These are phyloP conservation scores for Anguilla rostrata DNA, from an alignment of 2,113 vertebrate species.

Conservation along the genomic window DNA sequence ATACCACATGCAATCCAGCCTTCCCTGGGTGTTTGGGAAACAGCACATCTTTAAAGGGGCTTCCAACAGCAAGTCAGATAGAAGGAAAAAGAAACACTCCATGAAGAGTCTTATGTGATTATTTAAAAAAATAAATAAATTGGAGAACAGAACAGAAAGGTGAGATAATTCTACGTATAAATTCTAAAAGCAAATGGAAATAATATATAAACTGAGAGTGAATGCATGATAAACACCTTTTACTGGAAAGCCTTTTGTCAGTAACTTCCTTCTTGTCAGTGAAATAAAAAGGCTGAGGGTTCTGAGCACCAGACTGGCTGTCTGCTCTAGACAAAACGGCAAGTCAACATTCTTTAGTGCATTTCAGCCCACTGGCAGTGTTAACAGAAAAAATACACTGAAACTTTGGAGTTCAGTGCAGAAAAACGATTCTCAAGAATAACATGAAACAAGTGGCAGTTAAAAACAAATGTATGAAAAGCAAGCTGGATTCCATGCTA, in stretches of 20 bases:
- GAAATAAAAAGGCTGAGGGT: background rate
- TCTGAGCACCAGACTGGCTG: background rate
- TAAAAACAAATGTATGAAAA: background rate
- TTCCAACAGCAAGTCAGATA: background rate
- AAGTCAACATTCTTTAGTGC: background rate
- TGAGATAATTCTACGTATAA: too few species aligned
- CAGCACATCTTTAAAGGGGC: background rate
- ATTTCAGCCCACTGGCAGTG: background rate
- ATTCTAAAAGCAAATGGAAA: too few species aligned
- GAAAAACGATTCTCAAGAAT: background rate
- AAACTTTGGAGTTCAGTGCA: background rate
- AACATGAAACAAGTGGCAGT: background rate
- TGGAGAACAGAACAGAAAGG: too few species aligned
- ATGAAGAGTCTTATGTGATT: background rate
- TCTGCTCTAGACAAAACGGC: background rate
- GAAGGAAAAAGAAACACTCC: background rate
- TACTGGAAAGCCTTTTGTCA: background rate
- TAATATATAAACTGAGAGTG: background rate
- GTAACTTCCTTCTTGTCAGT: background rate
- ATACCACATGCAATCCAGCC: too few species aligned
- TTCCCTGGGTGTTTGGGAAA: too few species aligned
- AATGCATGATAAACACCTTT: background rate
- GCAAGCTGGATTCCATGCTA: background rate
- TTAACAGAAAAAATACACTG: background rate
- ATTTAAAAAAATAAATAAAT: too few species aligned